phyloP scores from a whole-genome alignment of 2,888 invertebrate genomes.

The Dyspetes luteomarginatus region DNA sequence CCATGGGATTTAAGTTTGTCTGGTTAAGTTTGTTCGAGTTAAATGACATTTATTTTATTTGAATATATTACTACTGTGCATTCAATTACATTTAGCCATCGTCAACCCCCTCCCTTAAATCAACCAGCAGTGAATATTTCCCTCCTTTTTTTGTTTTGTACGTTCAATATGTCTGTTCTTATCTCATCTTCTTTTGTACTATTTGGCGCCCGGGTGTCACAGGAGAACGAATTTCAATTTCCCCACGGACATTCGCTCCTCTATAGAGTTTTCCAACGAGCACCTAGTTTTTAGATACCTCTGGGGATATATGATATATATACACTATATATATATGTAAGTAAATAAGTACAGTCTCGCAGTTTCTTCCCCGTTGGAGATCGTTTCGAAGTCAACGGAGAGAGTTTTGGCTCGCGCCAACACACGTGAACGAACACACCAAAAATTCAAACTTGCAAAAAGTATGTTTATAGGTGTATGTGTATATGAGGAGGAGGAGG shows the following conservation, averaged over 20 bases:
- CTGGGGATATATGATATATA: neutral
- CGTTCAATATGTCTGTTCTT: neutral
- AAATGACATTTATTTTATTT: neutral
- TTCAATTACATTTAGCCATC: no score
- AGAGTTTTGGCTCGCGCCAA: constrained; percentile 41
- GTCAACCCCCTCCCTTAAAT: no score
- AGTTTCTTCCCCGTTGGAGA: constrained; percentile 30
- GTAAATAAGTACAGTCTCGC: neutral
- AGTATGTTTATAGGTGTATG: constrained; percentile 44
- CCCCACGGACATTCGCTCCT: constrained; percentile 54
- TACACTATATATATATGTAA: no score
- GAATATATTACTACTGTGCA: no score
- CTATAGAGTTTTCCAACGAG: constrained; percentile 26
- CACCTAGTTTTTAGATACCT: constrained; percentile 34
- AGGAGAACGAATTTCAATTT: constrained; percentile 74
- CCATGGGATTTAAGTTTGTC: neutral
- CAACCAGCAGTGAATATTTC: no score
- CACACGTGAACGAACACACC: constrained; percentile 6
- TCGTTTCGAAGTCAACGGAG: constrained; percentile 44
- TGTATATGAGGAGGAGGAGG: constrained; percentile 46
- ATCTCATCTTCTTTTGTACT: neutral
- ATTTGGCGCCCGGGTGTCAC: constrained; percentile 13
- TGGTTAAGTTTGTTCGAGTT: no score
- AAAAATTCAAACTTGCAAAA: constrained; percentile 6
- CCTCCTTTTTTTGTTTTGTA: neutral